Conservation (phyloP, 2,797 vertebrate genomes). For the Neosalanx taihuensis region DNA sequence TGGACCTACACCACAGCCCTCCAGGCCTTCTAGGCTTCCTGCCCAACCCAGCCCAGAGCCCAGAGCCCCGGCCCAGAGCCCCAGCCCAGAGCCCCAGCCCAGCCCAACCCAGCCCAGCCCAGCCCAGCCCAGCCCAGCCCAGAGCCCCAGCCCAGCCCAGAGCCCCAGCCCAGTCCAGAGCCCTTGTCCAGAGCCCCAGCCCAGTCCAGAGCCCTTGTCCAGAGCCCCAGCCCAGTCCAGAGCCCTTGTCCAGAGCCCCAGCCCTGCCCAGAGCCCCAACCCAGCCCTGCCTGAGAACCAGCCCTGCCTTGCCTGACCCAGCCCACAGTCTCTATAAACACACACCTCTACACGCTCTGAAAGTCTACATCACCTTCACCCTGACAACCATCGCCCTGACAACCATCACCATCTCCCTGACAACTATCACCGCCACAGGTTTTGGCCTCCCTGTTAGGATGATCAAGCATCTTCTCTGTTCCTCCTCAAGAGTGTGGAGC, state of each 20-base stretch:
- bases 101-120: too few relatives aligned
- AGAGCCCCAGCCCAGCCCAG: too few relatives aligned
- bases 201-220: too few relatives aligned
- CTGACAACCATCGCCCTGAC: conserved; percentile 20
- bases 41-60: conserved; percentile 49
- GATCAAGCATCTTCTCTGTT: conserved; percentile 5
- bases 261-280: not conserved
- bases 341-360: conserved; percentile 17
- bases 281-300: too few relatives aligned
- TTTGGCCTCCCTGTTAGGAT: conserved; percentile 17
- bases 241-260: not conserved
- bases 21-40: conserved; percentile 65
- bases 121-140: too few relatives aligned
- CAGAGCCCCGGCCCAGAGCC: too few relatives aligned
- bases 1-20: conserved; percentile 51
- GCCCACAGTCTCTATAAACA: too few relatives aligned
- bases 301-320: too few relatives aligned
- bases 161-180: too few relatives aligned
- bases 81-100: too few relatives aligned
- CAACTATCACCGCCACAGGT: conserved; percentile 19
- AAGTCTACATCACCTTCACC: not conserved
- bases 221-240: too few relatives aligned
- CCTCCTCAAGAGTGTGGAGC: not conserved
- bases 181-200: too few relatives aligned
- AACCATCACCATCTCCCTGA: not conserved